Evolutionary conservation across 2,888 invertebrate species (phyloP).

Genomic region (Archips xylosteana): DNA sequence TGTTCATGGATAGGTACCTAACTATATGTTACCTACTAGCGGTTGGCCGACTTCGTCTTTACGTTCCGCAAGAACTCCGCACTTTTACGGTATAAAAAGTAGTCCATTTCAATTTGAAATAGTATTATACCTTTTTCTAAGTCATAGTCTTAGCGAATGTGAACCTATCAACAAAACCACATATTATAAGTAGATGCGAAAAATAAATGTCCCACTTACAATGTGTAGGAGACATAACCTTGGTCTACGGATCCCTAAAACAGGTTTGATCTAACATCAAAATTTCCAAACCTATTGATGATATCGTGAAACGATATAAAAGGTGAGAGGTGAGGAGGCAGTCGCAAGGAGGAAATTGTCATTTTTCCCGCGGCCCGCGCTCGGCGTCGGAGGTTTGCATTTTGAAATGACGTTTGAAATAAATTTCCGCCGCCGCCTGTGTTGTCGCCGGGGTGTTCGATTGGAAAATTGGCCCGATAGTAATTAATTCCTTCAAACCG

Average conservation of each 20-base stretch:
- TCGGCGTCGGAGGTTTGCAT: slow-evolving; percentile 62
- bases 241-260: neutral
- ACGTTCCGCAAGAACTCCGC: too few species aligned
- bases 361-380: slow-evolving; percentile 61
- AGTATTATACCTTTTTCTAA: too few species aligned
- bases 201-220: too few species aligned
- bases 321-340: slow-evolving; percentile 45
- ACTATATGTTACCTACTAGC: too few species aligned
- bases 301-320: slow-evolving; percentile 36
- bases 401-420: slow-evolving; percentile 79
- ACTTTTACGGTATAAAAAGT: too few species aligned
- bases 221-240: too few species aligned
- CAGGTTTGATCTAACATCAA: neutral
- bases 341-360: slow-evolving; percentile 63
- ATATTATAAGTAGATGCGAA: too few species aligned
- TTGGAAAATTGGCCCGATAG: slow-evolving; percentile 82
- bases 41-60: too few species aligned
- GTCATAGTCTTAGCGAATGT: too few species aligned
- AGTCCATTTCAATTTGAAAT: too few species aligned
- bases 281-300: slow-evolving; percentile 25
- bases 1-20: too few species aligned
- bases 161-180: too few species aligned
- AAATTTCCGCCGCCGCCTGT: slow-evolving; percentile 73
- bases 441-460: slow-evolving; percentile 68
- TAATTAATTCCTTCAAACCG: slow-evolving; percentile 76